Base-by-base conservation (phyloP, 2,797 vertebrate species). In the Rhinophrynus dorsalis region DNA sequence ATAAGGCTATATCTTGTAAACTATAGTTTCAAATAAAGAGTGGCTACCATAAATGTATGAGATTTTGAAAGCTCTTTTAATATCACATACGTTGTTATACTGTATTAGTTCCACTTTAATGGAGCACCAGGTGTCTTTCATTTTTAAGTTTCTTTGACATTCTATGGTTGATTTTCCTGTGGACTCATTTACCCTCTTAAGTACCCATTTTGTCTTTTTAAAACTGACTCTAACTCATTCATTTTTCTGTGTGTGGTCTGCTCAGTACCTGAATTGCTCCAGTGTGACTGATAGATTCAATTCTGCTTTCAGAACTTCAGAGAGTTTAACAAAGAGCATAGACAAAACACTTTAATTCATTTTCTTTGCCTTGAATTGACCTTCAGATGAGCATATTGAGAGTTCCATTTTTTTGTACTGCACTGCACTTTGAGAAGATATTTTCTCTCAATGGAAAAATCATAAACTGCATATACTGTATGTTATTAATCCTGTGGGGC, bases 231-330 rank as follows among this genome's bases (percentile, higher is more conserved):
- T 58, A 58, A 73, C 3, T 59, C 47, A 59, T 64, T 60, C 57
- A 69, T 67, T 20, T 48, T 65, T 66, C 48, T 52, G 55, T 66
- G 68, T 73, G 69, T 73, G 62, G 69, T 73, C 69, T 52, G 21
- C 42, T 29, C 40, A 56, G 12, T 47, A 50, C 55, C 59, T 55
- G 45, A 27, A 33, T 51, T 66, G 17, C 27, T 50, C 45, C 44
- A 30, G 55, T 47, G 64, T 38, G 29, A 40, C 33, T 17, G 23
- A 57, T 55, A 64, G 21, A 59, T 59, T 66, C 12, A 65, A 52
- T 47, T 42, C 52, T 27, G 23, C 17, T 38, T 57, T 59, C 11
- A 66, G 27, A 48, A 63, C 5, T 21, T 72, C 18, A 64, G 23
- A 40, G 30, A 58, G 42, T 40, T 42, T 7, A 40, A 20, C 8